These are phyloP conservation scores for Mystacides longicornis DNA, from an alignment of 2,888 invertebrate species.

Conservation along the genomic window DNA sequence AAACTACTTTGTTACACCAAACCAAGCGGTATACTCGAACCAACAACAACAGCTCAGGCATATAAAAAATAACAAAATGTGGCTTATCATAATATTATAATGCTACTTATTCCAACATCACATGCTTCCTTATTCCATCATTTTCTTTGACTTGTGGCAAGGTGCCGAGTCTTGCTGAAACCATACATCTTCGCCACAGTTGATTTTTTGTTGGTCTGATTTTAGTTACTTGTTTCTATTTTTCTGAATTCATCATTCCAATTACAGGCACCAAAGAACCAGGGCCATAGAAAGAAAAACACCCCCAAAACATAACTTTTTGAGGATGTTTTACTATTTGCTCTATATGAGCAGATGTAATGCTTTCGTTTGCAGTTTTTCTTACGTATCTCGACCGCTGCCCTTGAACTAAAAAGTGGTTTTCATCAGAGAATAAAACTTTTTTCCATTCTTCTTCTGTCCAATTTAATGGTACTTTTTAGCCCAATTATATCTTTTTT, in stretches of 20 bases:
- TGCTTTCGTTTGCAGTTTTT: conserved; percentile 10
- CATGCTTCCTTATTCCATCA: too few relatives aligned
- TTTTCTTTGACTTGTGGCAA: too few relatives aligned
- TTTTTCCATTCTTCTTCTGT: conserved; percentile 16
- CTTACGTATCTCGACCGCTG: conserved; percentile 11
- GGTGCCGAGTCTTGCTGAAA: too few relatives aligned
- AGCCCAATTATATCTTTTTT: conserved; percentile 14
- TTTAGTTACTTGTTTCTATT: conserved; percentile 1
- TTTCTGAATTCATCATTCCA: conserved; percentile 4
- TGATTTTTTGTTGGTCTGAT: not conserved
- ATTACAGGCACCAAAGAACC: conserved; percentile 2
- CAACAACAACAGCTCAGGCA: too few relatives aligned
- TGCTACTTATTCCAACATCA: too few relatives aligned
- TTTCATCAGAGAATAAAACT: conserved; percentile 13
- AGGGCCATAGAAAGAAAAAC: conserved; percentile 11
- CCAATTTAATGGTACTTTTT: not conserved
- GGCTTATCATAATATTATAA: too few relatives aligned
- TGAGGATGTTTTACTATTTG: conserved; percentile 11
- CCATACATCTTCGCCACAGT: not conserved
- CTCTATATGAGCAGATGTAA: conserved; percentile 13
- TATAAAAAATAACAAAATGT: too few relatives aligned
- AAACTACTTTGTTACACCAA: too few relatives aligned
- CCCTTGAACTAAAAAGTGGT: conserved; percentile 10
- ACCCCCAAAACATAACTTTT: conserved; percentile 12
- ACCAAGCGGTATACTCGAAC: too few relatives aligned